Base-by-base conservation (phyloP, 2,888 invertebrate species). In the Andrena bicolor region DNA sequence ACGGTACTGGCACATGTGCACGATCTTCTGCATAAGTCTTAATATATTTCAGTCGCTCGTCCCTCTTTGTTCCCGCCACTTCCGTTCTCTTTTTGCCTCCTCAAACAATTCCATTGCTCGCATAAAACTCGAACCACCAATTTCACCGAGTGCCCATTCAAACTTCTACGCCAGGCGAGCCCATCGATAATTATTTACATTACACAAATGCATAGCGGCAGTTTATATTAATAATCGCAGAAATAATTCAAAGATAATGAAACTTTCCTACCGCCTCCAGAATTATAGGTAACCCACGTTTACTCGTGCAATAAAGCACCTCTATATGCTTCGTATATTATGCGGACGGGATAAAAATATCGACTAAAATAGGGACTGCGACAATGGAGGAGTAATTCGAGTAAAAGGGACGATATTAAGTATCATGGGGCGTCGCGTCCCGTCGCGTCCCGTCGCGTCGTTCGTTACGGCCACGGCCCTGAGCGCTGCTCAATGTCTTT, bases 401-500 rank as follows among this genome's bases (percentile, higher is more conserved):
- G 23, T 56, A 23, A 56, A 56, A 56, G 48, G 60, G 32, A n/a
- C 5, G 53, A 53, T 66, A 49, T 60, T 60, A 58, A 66, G 58
- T 74, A 23, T 60, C 74, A 3, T 23, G 26, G 28, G 41, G 58
- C 8, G 49, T 8, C 35, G 30, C 23, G 23, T 32, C 41, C 16
- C 8, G 49, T 8, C 35, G 30, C 23, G 23, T 32, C 41, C 16
- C 41, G 41, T 41, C 41, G 41, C n/a, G 48, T 16, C 2, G 26
- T 6, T 32, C 56, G 64, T 49, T 64, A 16, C 26, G n/a, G 28
- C 20, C 63, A 76, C 65, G 77, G 49, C 73, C 74, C 76, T 75
- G 82, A 71, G 53, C 64, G 70, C 64, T 79, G 69, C 61, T 81
- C 86, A 76, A 84, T 87, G 86, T 84, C 84, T 81, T 84, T 76